Base-by-base conservation (phyloP, 2,888 invertebrate species). In the Machimus atricapillus region DNA sequence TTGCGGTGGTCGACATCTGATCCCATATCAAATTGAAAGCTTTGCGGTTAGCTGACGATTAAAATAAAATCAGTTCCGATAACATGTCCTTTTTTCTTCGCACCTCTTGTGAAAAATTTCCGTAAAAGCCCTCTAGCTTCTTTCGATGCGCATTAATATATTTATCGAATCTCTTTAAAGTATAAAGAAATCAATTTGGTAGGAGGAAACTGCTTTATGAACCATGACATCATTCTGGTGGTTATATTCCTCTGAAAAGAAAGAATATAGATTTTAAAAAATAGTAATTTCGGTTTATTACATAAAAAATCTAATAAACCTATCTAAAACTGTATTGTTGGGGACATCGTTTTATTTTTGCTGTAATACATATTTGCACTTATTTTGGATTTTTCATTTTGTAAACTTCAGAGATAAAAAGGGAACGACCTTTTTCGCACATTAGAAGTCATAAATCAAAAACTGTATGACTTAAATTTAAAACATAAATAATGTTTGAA, bases 11-110 rank as follows among this genome's bases (percentile, higher is more conserved):
- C 43, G 2, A 73, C 46, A 37, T 73, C n/a, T 74, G 74, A 58
- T 40, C 85, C 74, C 85, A 85, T 85, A 46, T 85, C 40, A 74
- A 27, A 46, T n/a, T 43, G 14, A 66, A 66, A 58, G 58, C 58
- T 23, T 58, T 58, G 6, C 7, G 74, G 34, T 76, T 76, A 37
- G 27, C 34, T 76, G 14, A 19, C 14, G n/a, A 37, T 76, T 76
- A 76, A 2, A 76, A 12, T 9, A 37, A 37, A 34, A 31, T 76
- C n/a, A 16, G 8, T 16, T 76, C 16, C 40, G 23, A 23, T 27
- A 12, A 66, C 66, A 66, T 66, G 66, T 66, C 66, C 27, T 23
- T 27, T 66, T 19, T 66, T 66, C 23, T 27, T 12, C 2, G 23
- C 23, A 23, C 2, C 2, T 66, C 23, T 2, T 66, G 12, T 2